Conservation (phyloP, 2,113 vertebrate species). For the Melanerpes aurifrons region DNA sequence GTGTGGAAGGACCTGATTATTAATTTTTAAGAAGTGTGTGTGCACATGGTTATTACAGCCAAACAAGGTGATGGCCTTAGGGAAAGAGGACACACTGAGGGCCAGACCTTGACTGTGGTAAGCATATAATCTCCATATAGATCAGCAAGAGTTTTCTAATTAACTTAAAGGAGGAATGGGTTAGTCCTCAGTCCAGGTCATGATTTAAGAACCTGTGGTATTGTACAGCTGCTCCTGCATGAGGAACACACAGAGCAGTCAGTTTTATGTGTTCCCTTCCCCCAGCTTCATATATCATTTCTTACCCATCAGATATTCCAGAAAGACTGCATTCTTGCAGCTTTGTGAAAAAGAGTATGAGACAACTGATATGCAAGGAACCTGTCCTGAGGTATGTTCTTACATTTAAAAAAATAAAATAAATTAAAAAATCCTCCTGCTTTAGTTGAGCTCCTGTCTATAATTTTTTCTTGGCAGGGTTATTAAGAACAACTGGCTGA, state of each 20-base stretch:
- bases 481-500: constrained; percentile 54
- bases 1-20: not conserved
- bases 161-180: not conserved
- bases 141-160: not conserved
- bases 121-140: not conserved
- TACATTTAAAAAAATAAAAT: not conserved
- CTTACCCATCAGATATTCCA: not conserved
- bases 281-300: not conserved
- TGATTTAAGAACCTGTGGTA: not conserved
- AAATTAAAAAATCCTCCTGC: not conserved
- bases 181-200: not conserved
- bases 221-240: not conserved
- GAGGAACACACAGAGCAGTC: not conserved
- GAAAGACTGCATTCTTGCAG: not conserved
- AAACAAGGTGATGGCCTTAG: not conserved
- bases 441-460: not conserved
- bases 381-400: not conserved
- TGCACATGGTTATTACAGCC: not conserved
- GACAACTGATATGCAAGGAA: not conserved
- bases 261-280: not conserved
- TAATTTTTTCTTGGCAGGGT: constrained; percentile 19
- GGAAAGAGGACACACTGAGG: not conserved
- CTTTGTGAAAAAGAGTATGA: constrained; percentile 5
- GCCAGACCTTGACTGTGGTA: not conserved
- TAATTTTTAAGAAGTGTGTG: constrained; percentile 3